Evolutionary conservation across 2,113 vertebrate genomes (phyloP), one percentile per base, ranked within the genome.

Genomic region (Madoqua kirkii): DNA sequence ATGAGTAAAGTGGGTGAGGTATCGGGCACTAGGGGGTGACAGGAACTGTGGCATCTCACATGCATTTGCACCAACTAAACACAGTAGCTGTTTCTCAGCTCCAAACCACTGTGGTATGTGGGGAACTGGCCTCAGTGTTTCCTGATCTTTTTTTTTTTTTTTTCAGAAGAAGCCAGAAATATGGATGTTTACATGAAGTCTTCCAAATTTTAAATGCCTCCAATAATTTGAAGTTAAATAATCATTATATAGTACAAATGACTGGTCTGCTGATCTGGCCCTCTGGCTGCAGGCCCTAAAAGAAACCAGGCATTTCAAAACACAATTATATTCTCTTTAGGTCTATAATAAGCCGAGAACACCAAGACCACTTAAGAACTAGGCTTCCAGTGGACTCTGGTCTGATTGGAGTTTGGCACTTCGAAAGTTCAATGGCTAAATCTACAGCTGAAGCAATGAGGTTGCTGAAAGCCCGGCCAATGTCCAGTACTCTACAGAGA

Each of bases 121-220:
- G 16, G 13, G 43, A 78, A 36, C 84, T 1, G 29, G 19, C 10
- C 19, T 10, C 23, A 85, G 33, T 90, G 45, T 79, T 83, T 85
- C 31, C n/a, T 76, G 25, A 88, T 71, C 14, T 86, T 78, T 0
- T 31, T 15, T 62, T 15, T 31, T 31, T 60, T 36, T 57, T 79
- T 92, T 62, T 12, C 33, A 89, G 54, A 79, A 54, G 54, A 86
- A 88, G 9, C 29, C 17, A 87, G 64, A 90, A 96, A 82, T 86
- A 14, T 85, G 57, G 15, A 78, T 84, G 33, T n/a, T 36, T 91
- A 87, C 13, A 43, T 60, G 23, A 89, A 92, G 86, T 89, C 23
- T 95, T 92, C 17, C 57, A 92, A 96, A 90, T 87, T 96, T 97
- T 36, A 96, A 81, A 84, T 31, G 27, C 7, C 85, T 71, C 54